Conservation (phyloP, 2,113 vertebrate species). For the Todiramphus saurophagus region DNA sequence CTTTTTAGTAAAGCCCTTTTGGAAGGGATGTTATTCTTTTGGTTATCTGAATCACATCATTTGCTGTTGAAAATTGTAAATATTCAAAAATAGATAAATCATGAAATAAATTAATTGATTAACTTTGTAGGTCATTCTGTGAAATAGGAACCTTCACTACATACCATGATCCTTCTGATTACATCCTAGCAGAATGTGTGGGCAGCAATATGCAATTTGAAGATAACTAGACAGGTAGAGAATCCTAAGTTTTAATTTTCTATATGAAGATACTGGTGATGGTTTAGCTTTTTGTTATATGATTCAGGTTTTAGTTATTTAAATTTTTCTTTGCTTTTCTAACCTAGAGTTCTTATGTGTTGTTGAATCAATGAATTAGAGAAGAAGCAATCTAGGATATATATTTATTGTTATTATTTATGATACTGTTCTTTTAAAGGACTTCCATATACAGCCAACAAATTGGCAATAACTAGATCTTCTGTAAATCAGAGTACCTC, state of each 20-base stretch:
- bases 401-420: not conserved
- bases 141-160: not conserved
- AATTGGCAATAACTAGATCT: not conserved
- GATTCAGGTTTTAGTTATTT: not conserved
- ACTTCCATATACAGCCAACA: not conserved
- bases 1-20: not conserved
- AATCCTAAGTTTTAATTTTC: not conserved
- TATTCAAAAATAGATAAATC: not conserved
- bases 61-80: not conserved
- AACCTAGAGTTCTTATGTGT: not conserved
- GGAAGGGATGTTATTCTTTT: not conserved
- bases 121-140: not conserved
- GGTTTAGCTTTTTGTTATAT: not conserved
- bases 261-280: not conserved
- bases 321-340: not conserved
- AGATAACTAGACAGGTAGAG: not conserved
- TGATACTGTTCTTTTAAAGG: not conserved
- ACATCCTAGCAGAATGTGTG: not conserved
- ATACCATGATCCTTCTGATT: not conserved
- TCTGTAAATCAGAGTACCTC: not conserved
- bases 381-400: not conserved
- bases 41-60: not conserved
- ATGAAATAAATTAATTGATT: not conserved
- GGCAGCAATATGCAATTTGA: not conserved
- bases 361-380: not conserved